Evolutionary conservation across 2,888 invertebrate genomes (phyloP), one percentile per base, ranked within the genome.

Genomic region (Cheilosia impressa): DNA sequence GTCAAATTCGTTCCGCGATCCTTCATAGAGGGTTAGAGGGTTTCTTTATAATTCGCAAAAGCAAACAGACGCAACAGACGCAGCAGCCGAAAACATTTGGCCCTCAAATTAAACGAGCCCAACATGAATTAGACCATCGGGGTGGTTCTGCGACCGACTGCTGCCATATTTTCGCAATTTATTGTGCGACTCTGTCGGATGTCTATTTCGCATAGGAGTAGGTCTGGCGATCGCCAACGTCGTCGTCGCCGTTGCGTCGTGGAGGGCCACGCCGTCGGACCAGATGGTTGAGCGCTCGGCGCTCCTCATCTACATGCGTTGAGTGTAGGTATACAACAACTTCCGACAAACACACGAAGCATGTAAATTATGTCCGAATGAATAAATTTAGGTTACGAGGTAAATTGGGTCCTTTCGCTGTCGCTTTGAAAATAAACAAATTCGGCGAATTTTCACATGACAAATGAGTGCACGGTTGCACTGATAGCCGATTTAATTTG

Each of bases 381-480:
- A 87, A 87, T 81, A 87, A 72, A 77, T 87, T 87, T 81, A 38
- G 85, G 85, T 81, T 87, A 85, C 58, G 81, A 81, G 85, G 85
- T 85, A 85, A 81, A 72, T 68, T 80, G 73, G 58, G 31, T 45
- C 17, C 34, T 4, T 31, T 68, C n/a, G 53, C 47, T 63, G 10
- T 34, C 41, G 19, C 19, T 19, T 62, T 75, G 10, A 17, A 63
- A 71, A 62, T 55, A 65, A 71, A 66, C 71, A 72, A 82, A 71
- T 71, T 68, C 63, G 53, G 50, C 66, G 68, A 68, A 73, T 69
- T 65, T 68, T 52, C 68, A 69, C 34, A 84, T 84, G 84, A 79
- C 84, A 84, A 84, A 79, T 80, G 75, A 75, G 68, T 57, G 38
- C 55, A 27, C n/a, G 58, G 65, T 38, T 65, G 45, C 57, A 31